phyloP scores from a whole-genome alignment of 2,113 vertebrate genomes.

The Archilochus colubris region DNA sequence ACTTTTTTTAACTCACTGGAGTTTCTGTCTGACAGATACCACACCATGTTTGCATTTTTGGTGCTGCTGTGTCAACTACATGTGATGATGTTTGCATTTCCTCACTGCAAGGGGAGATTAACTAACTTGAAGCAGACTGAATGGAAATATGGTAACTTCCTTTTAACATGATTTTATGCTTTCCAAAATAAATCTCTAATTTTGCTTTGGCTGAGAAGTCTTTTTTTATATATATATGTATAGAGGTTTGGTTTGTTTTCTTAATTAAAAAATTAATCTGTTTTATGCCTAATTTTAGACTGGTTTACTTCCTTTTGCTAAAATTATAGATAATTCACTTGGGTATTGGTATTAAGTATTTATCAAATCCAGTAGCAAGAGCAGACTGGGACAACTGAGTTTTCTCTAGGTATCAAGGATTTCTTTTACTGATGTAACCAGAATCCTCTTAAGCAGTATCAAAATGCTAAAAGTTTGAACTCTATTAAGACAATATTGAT shows the following conservation, averaged over 20 bases:
- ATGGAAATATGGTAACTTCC: conserved; percentile 76
- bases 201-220: not conserved
- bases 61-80: conserved; percentile 77
- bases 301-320: not conserved
- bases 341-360: not conserved
- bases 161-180: not conserved
- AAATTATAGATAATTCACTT: not conserved
- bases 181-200: not conserved
- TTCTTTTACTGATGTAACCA: not conserved
- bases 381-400: not conserved
- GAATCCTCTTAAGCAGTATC: not conserved
- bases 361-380: not conserved
- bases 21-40: conserved; percentile 65
- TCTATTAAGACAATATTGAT: not conserved
- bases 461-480: not conserved
- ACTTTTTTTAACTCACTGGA: fast-evolving
- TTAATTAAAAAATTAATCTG: not conserved
- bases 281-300: not conserved
- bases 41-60: conserved; percentile 76
- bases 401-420: not conserved
- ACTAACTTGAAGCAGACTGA: not conserved
- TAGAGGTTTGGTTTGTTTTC: not conserved
- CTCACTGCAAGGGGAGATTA: conserved; percentile 62
- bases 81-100: conserved; percentile 57
- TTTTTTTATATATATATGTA: not conserved